Evolutionary conservation across 2,888 invertebrate species (phyloP).

Genomic region (Chloromyia formosa): DNA sequence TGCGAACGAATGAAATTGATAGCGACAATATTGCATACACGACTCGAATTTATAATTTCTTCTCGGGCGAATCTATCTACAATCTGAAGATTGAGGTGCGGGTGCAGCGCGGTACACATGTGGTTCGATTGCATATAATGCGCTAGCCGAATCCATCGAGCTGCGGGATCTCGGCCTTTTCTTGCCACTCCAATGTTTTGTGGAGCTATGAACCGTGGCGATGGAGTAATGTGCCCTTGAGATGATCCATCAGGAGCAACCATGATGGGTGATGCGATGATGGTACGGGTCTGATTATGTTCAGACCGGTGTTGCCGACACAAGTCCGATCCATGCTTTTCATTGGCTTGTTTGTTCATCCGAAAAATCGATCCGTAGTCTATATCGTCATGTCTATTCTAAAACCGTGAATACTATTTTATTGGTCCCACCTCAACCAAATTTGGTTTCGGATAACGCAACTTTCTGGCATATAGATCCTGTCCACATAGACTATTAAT

Average conservation of each 20-base stretch:
- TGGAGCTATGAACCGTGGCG: conserved; percentile 22
- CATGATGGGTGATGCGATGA: conserved; percentile 38
- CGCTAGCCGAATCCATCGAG: conserved; percentile 42
- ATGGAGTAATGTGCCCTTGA: conserved; percentile 36
- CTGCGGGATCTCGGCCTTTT: conserved; percentile 49
- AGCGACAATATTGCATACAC: conserved; percentile 51
- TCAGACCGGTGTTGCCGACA: not conserved
- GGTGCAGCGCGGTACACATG: conserved; percentile 17
- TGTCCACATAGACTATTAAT: no score
- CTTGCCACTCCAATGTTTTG: conserved; percentile 33
- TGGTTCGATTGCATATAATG: conserved; percentile 19
- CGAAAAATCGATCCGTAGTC: no score
- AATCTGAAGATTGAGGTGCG: not conserved
- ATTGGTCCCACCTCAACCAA: no score
- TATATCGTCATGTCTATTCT: no score
- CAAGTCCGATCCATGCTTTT: no score
- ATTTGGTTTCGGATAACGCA: no score
- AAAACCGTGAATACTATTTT: no score
- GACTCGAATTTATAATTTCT: conserved; percentile 51
- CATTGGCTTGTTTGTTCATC: no score
- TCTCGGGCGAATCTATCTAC: conserved; percentile 35
- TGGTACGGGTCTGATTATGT: conserved; percentile 13
- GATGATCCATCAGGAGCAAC: conserved; percentile 41
- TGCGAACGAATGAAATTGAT: conserved; percentile 50
- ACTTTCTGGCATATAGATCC: no score